Percentiles rank a stretch among this genome's conserved stretches.
Conservation (phyloP, 2,113 vertebrate genomes). For the Saguinus imperator region DNA sequence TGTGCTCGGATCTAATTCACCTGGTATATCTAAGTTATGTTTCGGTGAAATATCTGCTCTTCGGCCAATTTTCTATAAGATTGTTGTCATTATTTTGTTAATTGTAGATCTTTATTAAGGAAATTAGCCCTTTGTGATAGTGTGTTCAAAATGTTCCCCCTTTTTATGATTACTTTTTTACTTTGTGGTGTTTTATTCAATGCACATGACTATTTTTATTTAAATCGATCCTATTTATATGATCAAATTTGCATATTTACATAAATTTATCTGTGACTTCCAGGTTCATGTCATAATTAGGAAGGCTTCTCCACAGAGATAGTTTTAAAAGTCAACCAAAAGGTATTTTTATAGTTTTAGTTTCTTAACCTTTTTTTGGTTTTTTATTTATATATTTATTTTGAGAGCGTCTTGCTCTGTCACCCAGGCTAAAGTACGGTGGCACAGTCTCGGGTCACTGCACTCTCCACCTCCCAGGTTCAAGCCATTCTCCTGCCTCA, state of each 20-base stretch:
- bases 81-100: not conserved
- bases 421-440: no score
- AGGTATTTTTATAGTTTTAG: not conserved
- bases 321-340: constrained; percentile 12
- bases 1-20: not conserved
- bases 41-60: not conserved
- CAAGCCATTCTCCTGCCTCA: no score
- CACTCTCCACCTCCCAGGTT: no score
- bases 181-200: not conserved
- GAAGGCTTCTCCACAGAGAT: not conserved
- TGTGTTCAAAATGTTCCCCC: not conserved
- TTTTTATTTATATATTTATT: no score
- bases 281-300: not conserved
- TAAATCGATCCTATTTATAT: not conserved
- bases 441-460: no score
- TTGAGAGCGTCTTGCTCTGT: no score
- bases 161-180: not conserved
- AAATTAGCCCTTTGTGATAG: not conserved
- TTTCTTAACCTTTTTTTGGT: not conserved
- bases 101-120: not conserved
- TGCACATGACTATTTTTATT: not conserved
- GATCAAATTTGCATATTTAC: not conserved
- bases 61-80: not conserved
- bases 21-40: not conserved
- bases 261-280: not conserved